Evolutionary conservation across 2,113 vertebrate species (phyloP), one percentile per base, ranked within the genome.

Genomic region (Datnioides undecimradiatus): DNA sequence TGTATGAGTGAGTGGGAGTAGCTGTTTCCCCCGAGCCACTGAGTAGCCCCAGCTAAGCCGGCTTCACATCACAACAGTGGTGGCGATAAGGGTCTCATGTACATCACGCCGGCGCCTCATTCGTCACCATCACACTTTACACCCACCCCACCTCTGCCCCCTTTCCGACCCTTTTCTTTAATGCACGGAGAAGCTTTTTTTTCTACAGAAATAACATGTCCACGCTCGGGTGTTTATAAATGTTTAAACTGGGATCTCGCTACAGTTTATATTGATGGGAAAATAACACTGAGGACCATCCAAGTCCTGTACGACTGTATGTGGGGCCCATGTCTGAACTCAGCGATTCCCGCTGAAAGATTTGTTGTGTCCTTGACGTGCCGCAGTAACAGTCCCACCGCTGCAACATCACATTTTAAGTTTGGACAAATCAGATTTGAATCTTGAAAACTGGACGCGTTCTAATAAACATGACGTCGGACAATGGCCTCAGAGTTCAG

Each of bases 181-280:
- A 25, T 57, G 46, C 78, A 63, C 29, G 17, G 31, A 72, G 25
- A 34, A 29, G 2, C n/a, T n/a, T 64, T 84, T 87, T 86, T 70
- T 87, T 85, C 62, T 63, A 31, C 75, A 65, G 72, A 86, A 88
- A 79, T 72, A 85, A 85, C 85, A 87, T 80, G 78, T 73, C 84
- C 83, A 87, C 62, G 55, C 83, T 91, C 62, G 16, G 40, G 33
- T 93, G 87, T 94, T 90, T 93, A 81, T 88, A 86, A 88, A 92
- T 92, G 85, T 93, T 91, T 93, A 89, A 88, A 91, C 69, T 67
- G 17, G 40, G 54, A 58, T 73, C 58, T 65, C 65, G 79, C 87
- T 83, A 54, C 33, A 82, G 88, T 90, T 88, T 91, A 85, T 83
- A 88, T 62, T 90, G 68, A 80, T 67, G 79, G 65, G 60, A 64